Evolutionary conservation across 2,888 invertebrate genomes (phyloP), one percentile per base, ranked within the genome.

Genomic region (Oligia latruncula): DNA sequence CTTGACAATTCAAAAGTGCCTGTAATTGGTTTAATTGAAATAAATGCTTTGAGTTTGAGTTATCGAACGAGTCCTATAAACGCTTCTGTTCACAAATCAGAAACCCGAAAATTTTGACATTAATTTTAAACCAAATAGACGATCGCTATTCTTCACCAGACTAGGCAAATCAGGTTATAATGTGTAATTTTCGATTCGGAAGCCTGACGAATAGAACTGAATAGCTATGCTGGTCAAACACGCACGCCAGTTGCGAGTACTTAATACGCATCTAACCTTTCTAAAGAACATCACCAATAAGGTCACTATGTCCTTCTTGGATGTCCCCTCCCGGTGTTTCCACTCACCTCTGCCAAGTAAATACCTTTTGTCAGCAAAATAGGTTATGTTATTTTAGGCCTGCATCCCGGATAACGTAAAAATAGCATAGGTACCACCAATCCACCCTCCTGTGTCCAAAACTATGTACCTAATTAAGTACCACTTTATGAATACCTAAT

Each of bases 401-500:
- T 46, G 40, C 35, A 71, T 62, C 52, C 55, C 23, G 4, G 13
- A 65, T 72, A 40, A 62, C 67, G 67, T 49, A 71, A 52, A 35
- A 80, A 82, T 77, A 62, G 13, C 40, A 43, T 52, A n/a, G n/a
- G n/a, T n/a, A 74, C 49, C 64, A 17, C 58, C 35, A 60, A 86
- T 64, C 29, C 58, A 62, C 60, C 70, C 46, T 74, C 40, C 17
- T n/a, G 35, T 55, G 29, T 40, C 15, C 62, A 71, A 52, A 77
- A 55, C 62, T 71, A 74, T 75, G 43, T 73, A 81, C 62, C 70
- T 86, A 82, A 88, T 83, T 81, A 81, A 78, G 77, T 66, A 71
- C 70, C 80, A 76, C 74, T 84, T 80, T 85, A 77, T 82, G 82
- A 80, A 85, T 85, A 80, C 72, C 76, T 83, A 83, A 88, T 85